These are phyloP conservation scores for Drosophila ochracea DNA, from an alignment of 2,888 invertebrate species.

Conservation along the genomic window DNA sequence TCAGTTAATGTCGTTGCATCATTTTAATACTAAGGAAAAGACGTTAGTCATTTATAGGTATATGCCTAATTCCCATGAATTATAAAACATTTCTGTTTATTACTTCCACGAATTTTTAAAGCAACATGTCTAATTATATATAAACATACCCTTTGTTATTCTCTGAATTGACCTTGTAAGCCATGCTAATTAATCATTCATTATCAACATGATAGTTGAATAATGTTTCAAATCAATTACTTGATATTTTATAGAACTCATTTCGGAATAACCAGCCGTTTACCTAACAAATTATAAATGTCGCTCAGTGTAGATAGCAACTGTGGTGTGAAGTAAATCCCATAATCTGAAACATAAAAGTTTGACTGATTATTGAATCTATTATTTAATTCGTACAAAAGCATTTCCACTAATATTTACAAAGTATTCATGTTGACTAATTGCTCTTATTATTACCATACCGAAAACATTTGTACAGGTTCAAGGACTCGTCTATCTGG, in stretches of 20 bases:
- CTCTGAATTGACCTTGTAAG: neutral
- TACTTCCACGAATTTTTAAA: constrained; percentile 1
- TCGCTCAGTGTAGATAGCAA: neutral
- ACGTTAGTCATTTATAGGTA: constrained; percentile 14
- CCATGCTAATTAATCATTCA: constrained; percentile 11
- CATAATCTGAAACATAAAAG: neutral
- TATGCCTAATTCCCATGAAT: neutral
- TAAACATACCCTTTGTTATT: neutral
- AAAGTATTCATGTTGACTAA: neutral
- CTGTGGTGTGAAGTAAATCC: neutral
- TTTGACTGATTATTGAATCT: neutral
- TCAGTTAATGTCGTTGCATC: neutral
- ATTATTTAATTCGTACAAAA: neutral
- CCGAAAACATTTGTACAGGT: constrained; percentile 51
- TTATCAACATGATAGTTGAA: neutral
- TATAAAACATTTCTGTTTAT: constrained; percentile 1
- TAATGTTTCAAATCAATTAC: constrained; percentile 9
- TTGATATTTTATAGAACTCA: neutral
- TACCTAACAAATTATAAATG: neutral
- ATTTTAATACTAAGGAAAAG: neutral
- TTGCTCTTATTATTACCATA: neutral
- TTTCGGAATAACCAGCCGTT: neutral
- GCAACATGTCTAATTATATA: neutral
- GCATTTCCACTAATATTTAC: neutral
- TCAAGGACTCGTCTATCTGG: constrained; percentile 79